phyloP scores from a whole-genome alignment of 2,888 invertebrate genomes.

The Exephanes ischioxanthus region DNA sequence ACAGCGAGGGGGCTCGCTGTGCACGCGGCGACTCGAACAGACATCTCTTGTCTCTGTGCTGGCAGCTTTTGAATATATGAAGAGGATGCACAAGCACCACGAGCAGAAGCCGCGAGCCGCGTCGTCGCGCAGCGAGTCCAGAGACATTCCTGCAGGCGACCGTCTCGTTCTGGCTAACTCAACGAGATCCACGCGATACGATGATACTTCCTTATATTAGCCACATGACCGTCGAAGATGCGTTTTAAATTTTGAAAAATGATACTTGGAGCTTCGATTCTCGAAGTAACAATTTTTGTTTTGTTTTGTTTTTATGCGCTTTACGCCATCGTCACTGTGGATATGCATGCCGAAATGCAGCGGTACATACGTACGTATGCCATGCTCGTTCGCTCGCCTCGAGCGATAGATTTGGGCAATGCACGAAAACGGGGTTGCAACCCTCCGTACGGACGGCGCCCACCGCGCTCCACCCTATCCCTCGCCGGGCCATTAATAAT shows the following conservation, averaged over 20 bases:
- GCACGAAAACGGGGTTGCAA: constrained; percentile 84
- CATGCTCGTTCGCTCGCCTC: constrained; percentile 71
- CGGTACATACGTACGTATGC: constrained; percentile 61
- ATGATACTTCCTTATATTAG: background rate
- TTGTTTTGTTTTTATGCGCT: constrained; percentile 28
- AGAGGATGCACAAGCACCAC: constrained; percentile 48
- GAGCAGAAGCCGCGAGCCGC: constrained; percentile 46
- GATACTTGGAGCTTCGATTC: constrained; percentile 50
- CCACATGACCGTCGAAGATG: background rate
- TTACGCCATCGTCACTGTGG: background rate
- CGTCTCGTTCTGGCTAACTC: constrained; percentile 55
- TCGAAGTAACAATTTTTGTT: constrained; percentile 39
- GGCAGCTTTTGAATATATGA: constrained; percentile 32
- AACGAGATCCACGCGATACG: background rate
- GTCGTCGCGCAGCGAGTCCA: constrained; percentile 68
- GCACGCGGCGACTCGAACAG: constrained; percentile 54
- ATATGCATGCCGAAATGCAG: background rate
- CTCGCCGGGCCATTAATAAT: constrained; percentile 83
- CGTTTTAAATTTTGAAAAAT: background rate
- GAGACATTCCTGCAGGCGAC: constrained; percentile 65
- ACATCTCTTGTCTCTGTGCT: constrained; percentile 54
- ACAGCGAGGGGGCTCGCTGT: constrained; percentile 50
- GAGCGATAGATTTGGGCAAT: constrained; percentile 83
- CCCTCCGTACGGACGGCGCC: constrained; percentile 80
- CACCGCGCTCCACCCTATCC: constrained; percentile 66